These are phyloP conservation scores for Sinodicranocentrus sp. DNA, from an alignment of 2,888 invertebrate genomes.

Conservation along the genomic window DNA sequence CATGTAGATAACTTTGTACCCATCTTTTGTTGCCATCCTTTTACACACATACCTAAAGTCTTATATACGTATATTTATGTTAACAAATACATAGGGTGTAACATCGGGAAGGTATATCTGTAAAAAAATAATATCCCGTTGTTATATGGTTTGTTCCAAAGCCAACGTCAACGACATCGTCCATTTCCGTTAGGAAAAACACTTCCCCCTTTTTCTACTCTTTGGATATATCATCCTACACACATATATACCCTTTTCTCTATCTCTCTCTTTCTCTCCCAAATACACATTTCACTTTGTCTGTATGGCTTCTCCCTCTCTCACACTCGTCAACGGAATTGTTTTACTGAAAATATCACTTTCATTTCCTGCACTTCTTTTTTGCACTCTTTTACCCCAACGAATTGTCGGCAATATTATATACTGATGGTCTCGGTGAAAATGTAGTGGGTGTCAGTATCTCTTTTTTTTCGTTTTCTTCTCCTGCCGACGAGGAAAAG, in stretches of 20 bases:
- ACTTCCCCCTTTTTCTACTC: constrained; percentile 56
- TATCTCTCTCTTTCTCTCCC: constrained; percentile 26
- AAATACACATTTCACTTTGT: constrained; percentile 61
- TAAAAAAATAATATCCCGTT: constrained; percentile 46
- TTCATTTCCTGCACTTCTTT: constrained; percentile 73
- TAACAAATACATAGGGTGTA: too few relatives aligned
- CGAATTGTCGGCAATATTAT: constrained; percentile 60
- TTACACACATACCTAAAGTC: constrained; percentile 15
- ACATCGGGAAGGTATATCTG: neutral
- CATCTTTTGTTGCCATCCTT: neutral
- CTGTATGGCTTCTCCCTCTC: constrained; percentile 51
- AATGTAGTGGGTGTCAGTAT: constrained; percentile 50
- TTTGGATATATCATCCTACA: constrained; percentile 44
- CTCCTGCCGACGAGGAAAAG: constrained; percentile 7
- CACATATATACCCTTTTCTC: constrained; percentile 29
- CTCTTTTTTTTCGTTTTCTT: constrained; percentile 33
- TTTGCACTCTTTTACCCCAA: constrained; percentile 55
- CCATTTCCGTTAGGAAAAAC: constrained; percentile 68
- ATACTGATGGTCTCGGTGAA: constrained; percentile 43
- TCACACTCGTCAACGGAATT: constrained; percentile 68
- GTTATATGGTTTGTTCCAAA: constrained; percentile 55
- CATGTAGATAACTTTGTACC: constrained; percentile 34
- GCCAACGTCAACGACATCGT: constrained; percentile 68
- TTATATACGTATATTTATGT: too few relatives aligned
- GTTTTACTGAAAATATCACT: constrained; percentile 76